These are phyloP conservation scores for Sardina pilchardus DNA, from an alignment of 2,113 vertebrate genomes.

Conservation along the genomic window DNA sequence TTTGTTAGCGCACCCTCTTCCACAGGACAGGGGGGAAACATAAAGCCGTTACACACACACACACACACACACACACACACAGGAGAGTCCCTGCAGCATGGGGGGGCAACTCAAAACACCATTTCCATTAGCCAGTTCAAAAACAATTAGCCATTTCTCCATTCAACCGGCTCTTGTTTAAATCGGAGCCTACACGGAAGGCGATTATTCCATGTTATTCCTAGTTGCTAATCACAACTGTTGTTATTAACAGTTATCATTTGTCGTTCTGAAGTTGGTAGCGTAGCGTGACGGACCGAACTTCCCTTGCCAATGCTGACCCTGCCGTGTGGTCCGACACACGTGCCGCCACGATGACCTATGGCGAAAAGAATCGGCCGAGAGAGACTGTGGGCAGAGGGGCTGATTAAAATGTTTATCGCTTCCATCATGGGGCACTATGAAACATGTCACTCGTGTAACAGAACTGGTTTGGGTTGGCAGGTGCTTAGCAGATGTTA, in stretches of 20 bases:
- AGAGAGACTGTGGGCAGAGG: neutral
- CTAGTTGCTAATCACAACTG: neutral
- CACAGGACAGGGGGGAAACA: neutral
- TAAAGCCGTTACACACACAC: too few relatives aligned
- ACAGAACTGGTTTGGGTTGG: conserved; percentile 21
- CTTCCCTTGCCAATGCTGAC: neutral
- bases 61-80: too few relatives aligned
- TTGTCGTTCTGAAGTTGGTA: neutral
- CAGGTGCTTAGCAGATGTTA: conserved; percentile 51
- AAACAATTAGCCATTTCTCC: too few relatives aligned
- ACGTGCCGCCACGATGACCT: neutral
- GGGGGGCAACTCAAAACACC: too few relatives aligned
- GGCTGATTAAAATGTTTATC: conserved; percentile 3
- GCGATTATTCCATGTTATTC: too few relatives aligned
- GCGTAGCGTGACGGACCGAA: neutral
- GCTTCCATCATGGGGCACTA: conserved; percentile 34
- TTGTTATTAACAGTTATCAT: neutral
- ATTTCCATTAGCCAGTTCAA: too few relatives aligned
- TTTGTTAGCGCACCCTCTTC: conserved; percentile 9
- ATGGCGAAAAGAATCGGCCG: neutral
- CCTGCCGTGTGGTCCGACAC: neutral
- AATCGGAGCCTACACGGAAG: neutral
- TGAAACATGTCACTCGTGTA: conserved; percentile 32
- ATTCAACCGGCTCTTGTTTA: neutral
- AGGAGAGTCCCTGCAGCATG: neutral